phyloP scores from a whole-genome alignment of 2,888 invertebrate species.

The Tromatobia lineatoria region DNA sequence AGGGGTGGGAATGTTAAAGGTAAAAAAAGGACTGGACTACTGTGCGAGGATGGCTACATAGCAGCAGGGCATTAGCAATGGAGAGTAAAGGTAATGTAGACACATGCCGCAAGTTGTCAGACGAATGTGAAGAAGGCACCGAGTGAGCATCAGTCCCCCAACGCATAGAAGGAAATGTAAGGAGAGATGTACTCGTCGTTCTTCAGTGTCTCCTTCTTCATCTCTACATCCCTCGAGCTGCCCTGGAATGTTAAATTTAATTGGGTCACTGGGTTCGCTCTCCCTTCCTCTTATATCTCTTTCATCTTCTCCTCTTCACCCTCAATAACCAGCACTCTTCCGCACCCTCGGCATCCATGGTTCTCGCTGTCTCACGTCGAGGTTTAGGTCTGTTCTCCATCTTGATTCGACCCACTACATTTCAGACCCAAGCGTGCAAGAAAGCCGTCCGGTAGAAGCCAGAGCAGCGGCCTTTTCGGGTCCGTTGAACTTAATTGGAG shows the following conservation, averaged over 20 bases:
- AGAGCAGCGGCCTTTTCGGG: conserved; percentile 72
- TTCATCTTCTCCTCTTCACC: conserved; percentile 41
- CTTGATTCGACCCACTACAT: conserved; percentile 27
- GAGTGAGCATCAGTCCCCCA: not conserved
- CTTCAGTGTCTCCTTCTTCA: conserved; percentile 24
- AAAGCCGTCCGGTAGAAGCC: conserved; percentile 23
- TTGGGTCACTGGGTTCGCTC: conserved; percentile 76
- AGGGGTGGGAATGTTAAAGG: conserved; percentile 24
- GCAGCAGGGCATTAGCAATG: not conserved
- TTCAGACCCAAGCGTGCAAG: conserved; percentile 27
- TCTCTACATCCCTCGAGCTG: conserved; percentile 33
- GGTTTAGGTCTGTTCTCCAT: conserved; percentile 22
- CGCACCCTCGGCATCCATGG: conserved; percentile 36
- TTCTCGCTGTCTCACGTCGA: conserved; percentile 20
- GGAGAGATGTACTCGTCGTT: conserved; percentile 44
- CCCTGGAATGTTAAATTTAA: conserved; percentile 76
- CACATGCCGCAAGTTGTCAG: conserved; percentile 18
- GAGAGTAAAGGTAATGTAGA: conserved; percentile 27
- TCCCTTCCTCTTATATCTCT: conserved; percentile 21
- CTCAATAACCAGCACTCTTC: conserved; percentile 20
- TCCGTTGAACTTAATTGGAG: conserved; percentile 77
- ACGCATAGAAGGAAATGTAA: conserved; percentile 56
- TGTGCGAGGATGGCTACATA: not conserved
- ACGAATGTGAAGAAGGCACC: conserved; percentile 28
- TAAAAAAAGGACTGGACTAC: conserved; percentile 31